Evolutionary conservation across 2,797 vertebrate genomes (phyloP).

Genomic region (Numenius phaeopus): DNA sequence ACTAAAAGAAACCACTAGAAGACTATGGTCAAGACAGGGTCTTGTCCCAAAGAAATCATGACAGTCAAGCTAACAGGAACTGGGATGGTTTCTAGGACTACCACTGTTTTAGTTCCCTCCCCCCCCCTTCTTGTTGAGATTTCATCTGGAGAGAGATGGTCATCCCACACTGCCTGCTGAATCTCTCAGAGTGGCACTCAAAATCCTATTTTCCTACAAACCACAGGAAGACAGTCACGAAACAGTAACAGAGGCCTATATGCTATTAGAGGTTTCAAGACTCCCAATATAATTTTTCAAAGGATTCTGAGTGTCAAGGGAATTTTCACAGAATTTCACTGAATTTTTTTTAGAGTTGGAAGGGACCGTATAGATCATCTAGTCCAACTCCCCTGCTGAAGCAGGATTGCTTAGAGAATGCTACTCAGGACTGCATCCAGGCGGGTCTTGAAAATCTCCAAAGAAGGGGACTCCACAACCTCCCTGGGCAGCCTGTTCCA

Average conservation of each 20-base stretch:
- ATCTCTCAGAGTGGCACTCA: not conserved
- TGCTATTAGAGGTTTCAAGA: not conserved
- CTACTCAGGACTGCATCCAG: too few relatives aligned
- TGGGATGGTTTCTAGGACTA: not conserved
- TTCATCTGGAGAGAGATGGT: not conserved
- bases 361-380: too few relatives aligned
- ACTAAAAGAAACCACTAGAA: not conserved
- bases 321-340: too few relatives aligned
- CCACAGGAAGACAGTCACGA: not conserved
- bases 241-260: not conserved
- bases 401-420: too few relatives aligned
- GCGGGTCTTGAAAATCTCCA: too few relatives aligned
- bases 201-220: not conserved
- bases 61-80: not conserved
- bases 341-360: too few relatives aligned
- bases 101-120: rapidly evolving
- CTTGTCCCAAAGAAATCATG: not conserved
- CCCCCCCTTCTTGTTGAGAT: not conserved
- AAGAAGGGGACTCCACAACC: too few relatives aligned
- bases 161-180: not conserved
- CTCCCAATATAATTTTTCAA: not conserved
- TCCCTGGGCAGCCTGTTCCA: too few relatives aligned
- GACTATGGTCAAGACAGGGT: not conserved
- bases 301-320: not conserved
- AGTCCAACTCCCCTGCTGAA: too few relatives aligned